Conservation (phyloP, 2,797 vertebrate species). For the Leptatherina wallacei region DNA sequence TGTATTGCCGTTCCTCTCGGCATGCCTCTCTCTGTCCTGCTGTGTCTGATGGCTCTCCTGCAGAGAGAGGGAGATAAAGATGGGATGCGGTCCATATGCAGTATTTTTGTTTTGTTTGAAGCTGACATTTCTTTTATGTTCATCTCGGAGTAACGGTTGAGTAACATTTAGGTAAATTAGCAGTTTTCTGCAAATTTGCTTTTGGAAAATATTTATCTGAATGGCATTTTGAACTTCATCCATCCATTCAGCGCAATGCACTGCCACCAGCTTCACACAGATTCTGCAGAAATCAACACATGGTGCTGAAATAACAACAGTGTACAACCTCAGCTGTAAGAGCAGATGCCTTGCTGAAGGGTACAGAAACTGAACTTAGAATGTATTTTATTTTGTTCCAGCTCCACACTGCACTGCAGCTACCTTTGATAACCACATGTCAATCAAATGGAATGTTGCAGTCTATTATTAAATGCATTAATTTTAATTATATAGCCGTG, state of each 20-base stretch:
- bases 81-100: neutral
- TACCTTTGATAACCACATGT: neutral
- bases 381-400: neutral
- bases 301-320: neutral
- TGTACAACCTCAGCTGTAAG: neutral
- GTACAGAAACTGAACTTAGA: neutral
- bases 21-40: constrained; percentile 46
- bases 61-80: constrained; percentile 8
- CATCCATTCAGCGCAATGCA: neutral
- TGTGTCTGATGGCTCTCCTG: constrained; percentile 49
- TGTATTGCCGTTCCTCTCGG: constrained; percentile 16
- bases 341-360: neutral
- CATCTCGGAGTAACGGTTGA: neutral
- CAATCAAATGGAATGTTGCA: neutral
- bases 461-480: neutral
- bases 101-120: constrained; percentile 5
- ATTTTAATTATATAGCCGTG: neutral
- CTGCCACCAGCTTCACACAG: neutral
- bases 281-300: constrained; percentile 1
- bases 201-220: neutral
- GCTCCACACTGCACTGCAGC: neutral
- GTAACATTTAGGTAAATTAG: constrained; percentile 6
- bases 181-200: neutral
- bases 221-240: neutral
- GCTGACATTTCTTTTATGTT: neutral